phyloP scores from a whole-genome alignment of 2,797 vertebrate genomes.

The Peromyscus nudipes region DNA sequence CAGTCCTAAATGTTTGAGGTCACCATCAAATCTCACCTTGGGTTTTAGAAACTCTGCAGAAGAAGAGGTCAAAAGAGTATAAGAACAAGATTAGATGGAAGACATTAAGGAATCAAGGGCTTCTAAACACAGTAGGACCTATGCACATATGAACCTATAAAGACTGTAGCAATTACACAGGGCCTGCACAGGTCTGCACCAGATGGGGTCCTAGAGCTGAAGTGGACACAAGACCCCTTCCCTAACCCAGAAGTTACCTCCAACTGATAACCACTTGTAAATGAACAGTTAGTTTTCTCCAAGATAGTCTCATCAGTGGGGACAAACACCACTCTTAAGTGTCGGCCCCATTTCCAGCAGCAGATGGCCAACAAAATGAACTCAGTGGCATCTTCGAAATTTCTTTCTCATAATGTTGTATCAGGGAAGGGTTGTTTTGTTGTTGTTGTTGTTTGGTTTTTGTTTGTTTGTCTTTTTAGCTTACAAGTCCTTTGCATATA shows the following conservation, averaged over 20 bases:
- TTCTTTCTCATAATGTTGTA: not conserved
- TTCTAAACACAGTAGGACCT: not conserved
- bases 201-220: not conserved
- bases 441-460: not conserved
- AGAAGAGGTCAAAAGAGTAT: not conserved
- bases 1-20: not conserved
- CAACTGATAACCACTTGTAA: not conserved
- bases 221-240: not conserved
- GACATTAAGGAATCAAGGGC: not conserved
- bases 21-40: not conserved
- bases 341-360: not conserved
- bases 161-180: not conserved
- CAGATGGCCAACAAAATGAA: too few species aligned
- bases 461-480: not conserved
- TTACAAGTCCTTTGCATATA: not conserved
- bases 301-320: not conserved
- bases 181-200: not conserved
- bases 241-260: not conserved
- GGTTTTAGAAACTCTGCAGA: not conserved
- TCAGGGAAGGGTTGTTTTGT: not conserved
- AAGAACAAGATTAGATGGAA: not conserved
- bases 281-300: not conserved
- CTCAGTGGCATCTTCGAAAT: not conserved
- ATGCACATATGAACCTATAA: not conserved
- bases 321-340: not conserved